These are phyloP conservation scores for Nibea albiflora DNA, from an alignment of 2,113 vertebrate genomes.

Conservation along the genomic window DNA sequence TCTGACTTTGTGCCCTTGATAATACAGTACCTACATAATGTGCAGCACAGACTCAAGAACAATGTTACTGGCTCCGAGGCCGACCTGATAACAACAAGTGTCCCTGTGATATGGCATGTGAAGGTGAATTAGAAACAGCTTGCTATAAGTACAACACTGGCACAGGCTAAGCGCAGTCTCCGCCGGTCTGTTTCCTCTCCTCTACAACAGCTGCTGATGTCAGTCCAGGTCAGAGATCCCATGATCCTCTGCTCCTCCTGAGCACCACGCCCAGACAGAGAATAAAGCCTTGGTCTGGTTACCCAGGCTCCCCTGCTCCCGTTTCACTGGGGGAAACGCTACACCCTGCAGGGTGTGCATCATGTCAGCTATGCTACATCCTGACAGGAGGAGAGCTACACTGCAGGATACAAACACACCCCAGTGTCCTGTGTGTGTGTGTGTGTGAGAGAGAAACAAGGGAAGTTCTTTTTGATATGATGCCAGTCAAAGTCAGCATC, in stretches of 20 bases:
- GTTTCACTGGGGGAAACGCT: constrained; percentile 76
- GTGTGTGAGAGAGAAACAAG: not conserved
- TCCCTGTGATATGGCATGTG: constrained; percentile 35
- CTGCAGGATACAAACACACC: constrained; percentile 44
- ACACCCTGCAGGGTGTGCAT: constrained; percentile 72
- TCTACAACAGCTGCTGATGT: constrained; percentile 75
- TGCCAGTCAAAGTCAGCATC: constrained; percentile 23
- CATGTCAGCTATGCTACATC: constrained; percentile 53
- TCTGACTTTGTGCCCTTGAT: constrained; percentile 32
- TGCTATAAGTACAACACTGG: constrained; percentile 49
- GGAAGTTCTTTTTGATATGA: constrained; percentile 24
- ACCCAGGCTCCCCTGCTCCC: constrained; percentile 69
- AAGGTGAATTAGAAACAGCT: constrained; percentile 67
- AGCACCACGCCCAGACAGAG: constrained; percentile 75
- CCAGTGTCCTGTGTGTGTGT: constrained; percentile 15
- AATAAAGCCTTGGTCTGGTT: constrained; percentile 79
- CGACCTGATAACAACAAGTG: constrained; percentile 26
- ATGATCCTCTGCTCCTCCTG: constrained; percentile 74
- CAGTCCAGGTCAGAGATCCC: constrained; percentile 78
- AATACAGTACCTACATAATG: constrained; percentile 13
- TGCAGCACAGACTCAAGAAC: not conserved
- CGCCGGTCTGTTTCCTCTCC: constrained; percentile 55
- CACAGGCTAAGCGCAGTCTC: constrained; percentile 40
- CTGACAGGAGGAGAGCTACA: constrained; percentile 46
- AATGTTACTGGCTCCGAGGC: not conserved